Evolutionary conservation across 2,113 vertebrate genomes (phyloP), one percentile per base, ranked within the genome.

Genomic region (Pollachius pollachius): DNA sequence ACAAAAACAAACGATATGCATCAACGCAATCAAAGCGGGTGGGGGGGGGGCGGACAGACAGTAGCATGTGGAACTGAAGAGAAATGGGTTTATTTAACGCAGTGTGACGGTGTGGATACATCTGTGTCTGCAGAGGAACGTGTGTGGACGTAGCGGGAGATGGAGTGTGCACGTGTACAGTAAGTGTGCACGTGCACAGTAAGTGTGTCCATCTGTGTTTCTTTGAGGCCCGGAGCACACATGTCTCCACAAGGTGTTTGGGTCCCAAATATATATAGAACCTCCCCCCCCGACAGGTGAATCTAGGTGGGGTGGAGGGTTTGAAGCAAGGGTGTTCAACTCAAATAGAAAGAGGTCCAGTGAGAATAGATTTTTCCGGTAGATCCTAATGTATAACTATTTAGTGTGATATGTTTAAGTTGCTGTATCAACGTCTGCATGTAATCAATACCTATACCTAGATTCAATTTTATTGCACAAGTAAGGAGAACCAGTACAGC

Each of bases 1-100:
- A 34, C 6, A 34, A 34, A 34, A 34, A 34, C 30, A 34, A 34
- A 34, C 30, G 6, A 34, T 34, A 34, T 34, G 30, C 30, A 34
- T 5, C 4, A 34, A 34, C 30, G 74, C 80, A n/a, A 58, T 21
- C 13, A 75, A 62, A 27, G 67, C 71, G 64, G 70, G 67, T 13
- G 37, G 52, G 67, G 56, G 58, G 30, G 18, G 64, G 60, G 52
- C 52, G 18, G 54, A 7, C 5, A 73, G 69, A 16, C 30, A 68
- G 23, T 37, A n/a, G 15, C 4, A 62, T 9, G 25, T 12, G 15
- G 18, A 23, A 3, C 15, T 13, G 11, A 2, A 13, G 61, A 62
- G 18, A 62, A 34, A 34, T 34, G 30, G 4, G 30, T 34, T 34
- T 5, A 34, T 34, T 34, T 34, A 34, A 5, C 30, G 30, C 30